These are phyloP conservation scores for Apis laboriosa DNA, from an alignment of 1,140 invertebrate species.

Conservation along the genomic window DNA sequence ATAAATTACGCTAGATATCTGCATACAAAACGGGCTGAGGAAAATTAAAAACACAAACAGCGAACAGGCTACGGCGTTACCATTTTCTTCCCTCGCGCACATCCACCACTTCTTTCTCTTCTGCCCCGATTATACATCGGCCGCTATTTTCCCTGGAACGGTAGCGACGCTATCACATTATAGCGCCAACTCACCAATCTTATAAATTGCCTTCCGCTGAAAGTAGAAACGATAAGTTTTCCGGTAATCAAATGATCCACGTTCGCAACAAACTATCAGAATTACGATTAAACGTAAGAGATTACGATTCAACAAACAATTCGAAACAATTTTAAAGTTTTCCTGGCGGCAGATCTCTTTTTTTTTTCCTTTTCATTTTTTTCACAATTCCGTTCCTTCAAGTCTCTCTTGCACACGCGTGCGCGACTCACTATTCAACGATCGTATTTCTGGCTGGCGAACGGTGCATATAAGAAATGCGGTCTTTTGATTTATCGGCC, in stretches of 20 bases:
- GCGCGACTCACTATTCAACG: slow-evolving; percentile 10
- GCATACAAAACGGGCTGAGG: slow-evolving; percentile 70
- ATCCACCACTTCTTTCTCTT: background rate
- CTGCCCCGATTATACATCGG: slow-evolving; percentile 15
- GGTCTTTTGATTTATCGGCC: slow-evolving; percentile 66
- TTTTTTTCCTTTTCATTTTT: background rate
- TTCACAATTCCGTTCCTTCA: background rate
- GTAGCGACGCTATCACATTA: slow-evolving; percentile 64
- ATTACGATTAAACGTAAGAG: too few relatives aligned
- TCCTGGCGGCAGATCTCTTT: background rate
- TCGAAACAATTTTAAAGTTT: slow-evolving; percentile 20
- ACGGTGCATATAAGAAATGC: slow-evolving; percentile 55
- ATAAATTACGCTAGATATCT: slow-evolving; percentile 75
- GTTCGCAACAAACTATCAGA: slow-evolving; percentile 35
- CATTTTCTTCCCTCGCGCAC: background rate
- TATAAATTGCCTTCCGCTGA: slow-evolving; percentile 70
- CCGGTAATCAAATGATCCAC: slow-evolving; percentile 69
- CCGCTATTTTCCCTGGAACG: slow-evolving; percentile 46
- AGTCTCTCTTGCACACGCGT: background rate
- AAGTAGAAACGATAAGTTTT: slow-evolving; percentile 69
- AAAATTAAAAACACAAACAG: slow-evolving; percentile 75
- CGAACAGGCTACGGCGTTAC: slow-evolving; percentile 17
- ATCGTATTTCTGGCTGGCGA: slow-evolving; percentile 44
- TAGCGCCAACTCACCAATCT: slow-evolving; percentile 66
- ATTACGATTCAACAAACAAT: background rate